phyloP scores from a whole-genome alignment of 2,797 vertebrate genomes.

The Jordanella pulchra region DNA sequence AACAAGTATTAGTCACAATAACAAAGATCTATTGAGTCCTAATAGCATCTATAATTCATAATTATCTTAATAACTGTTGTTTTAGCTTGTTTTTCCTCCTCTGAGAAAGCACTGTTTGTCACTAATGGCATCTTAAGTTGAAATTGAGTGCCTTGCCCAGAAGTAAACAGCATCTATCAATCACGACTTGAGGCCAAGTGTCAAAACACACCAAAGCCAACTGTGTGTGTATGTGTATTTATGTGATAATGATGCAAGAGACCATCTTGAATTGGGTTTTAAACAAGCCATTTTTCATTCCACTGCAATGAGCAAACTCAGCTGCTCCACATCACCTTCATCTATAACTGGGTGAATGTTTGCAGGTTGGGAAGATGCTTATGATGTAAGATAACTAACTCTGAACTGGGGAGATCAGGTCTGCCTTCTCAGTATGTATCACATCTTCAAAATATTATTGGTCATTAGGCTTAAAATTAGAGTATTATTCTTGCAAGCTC shows the following conservation, averaged over 20 bases:
- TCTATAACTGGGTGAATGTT: not conserved
- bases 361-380: not conserved
- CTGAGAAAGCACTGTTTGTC: conserved; percentile 68
- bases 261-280: conserved; percentile 25
- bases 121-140: conserved; percentile 74
- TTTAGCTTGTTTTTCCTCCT: conserved; percentile 70
- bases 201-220: conserved; percentile 48
- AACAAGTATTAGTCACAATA: conserved; percentile 67
- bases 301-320: conserved; percentile 11
- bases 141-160: conserved; percentile 74
- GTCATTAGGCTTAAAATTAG: not conserved
- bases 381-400: not conserved
- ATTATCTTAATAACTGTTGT: conserved; percentile 73
- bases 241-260: conserved; percentile 17
- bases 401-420: not conserved
- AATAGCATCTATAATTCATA: conserved; percentile 74
- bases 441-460: not conserved
- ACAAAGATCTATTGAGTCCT: conserved; percentile 54
- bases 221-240: conserved; percentile 21
- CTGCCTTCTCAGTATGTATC: not conserved
- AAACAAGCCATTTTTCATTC: conserved; percentile 29
- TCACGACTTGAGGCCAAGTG: conserved; percentile 64
- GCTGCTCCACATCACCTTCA: conserved; percentile 29
- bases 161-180: conserved; percentile 78
- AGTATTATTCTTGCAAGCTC: too few species aligned